Evolutionary conservation across 2,113 vertebrate species (phyloP).

Genomic region (Diadophis punctatus): DNA sequence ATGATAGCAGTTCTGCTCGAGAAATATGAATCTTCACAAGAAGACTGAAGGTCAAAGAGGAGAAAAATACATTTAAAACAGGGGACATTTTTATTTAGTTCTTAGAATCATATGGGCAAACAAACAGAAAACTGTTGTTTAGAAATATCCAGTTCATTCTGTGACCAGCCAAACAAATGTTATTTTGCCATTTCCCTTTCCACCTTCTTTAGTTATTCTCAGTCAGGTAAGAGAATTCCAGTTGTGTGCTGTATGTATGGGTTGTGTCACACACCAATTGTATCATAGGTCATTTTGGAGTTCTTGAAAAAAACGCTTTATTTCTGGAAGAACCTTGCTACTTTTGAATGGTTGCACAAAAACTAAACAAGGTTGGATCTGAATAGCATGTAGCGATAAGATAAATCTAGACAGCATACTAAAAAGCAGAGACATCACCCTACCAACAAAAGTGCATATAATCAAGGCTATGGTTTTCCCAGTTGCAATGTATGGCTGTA

Average conservation of each 20-base stretch:
- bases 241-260: background rate
- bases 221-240: background rate
- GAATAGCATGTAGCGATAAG: background rate
- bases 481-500: no score
- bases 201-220: background rate
- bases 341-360: background rate
- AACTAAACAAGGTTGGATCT: background rate
- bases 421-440: no score
- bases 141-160: background rate
- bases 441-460: no score
- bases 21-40: constrained; percentile 52
- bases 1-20: constrained; percentile 44
- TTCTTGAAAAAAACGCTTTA: background rate
- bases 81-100: constrained; percentile 31
- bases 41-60: constrained; percentile 24
- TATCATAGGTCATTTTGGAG: constrained; percentile 26
- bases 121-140: background rate
- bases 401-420: background rate
- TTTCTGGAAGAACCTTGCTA: background rate
- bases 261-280: background rate
- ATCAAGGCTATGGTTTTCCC: no score
- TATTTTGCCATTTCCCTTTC: background rate
- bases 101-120: background rate
- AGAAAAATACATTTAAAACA: constrained; percentile 34
- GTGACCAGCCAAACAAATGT: background rate